Evolutionary conservation across 1,140 invertebrate species (phyloP).

Genomic region (Trichonephila clavata): DNA sequence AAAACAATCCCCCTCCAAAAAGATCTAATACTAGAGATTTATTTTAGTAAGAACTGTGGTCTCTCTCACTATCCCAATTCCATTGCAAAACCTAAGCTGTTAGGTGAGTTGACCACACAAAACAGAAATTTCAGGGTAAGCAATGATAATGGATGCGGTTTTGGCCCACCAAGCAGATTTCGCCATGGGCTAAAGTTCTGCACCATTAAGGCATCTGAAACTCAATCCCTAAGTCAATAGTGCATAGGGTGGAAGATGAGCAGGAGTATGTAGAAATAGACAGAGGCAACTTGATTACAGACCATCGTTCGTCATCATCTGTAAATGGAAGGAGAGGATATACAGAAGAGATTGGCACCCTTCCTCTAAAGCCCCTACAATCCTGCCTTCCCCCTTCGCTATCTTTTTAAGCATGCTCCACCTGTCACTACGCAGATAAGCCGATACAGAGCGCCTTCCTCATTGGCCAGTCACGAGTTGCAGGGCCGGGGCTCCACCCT

Average conservation of each 20-base stretch:
- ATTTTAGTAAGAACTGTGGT: too few relatives aligned
- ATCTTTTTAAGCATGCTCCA: slow-evolving; percentile 73
- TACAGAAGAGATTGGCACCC: slow-evolving; percentile 12
- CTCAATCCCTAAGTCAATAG: slow-evolving; percentile 69
- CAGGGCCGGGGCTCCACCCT: slow-evolving; percentile 62
- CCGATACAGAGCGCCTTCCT: slow-evolving; percentile 73
- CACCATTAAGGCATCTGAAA: slow-evolving; percentile 63
- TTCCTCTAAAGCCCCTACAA: slow-evolving; percentile 34
- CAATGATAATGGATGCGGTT: background rate
- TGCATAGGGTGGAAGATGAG: slow-evolving; percentile 45
- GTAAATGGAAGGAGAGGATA: slow-evolving; percentile 70
- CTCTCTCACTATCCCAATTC: background rate
- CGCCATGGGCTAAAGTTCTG: slow-evolving; percentile 22
- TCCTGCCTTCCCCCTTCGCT: slow-evolving; percentile 19
- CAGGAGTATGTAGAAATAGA: slow-evolving; percentile 48
- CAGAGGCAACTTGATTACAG: slow-evolving; percentile 74
- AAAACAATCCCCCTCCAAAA: too few relatives aligned
- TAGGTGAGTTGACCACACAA: background rate
- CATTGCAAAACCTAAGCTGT: background rate
- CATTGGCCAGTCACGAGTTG: slow-evolving; percentile 74
- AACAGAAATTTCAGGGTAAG: background rate
- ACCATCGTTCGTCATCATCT: slow-evolving; percentile 76
- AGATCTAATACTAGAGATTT: too few relatives aligned
- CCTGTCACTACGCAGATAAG: slow-evolving; percentile 76
- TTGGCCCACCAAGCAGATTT: background rate